phyloP scores from a whole-genome alignment of 2,113 vertebrate species.

The Eolophus roseicapilla region DNA sequence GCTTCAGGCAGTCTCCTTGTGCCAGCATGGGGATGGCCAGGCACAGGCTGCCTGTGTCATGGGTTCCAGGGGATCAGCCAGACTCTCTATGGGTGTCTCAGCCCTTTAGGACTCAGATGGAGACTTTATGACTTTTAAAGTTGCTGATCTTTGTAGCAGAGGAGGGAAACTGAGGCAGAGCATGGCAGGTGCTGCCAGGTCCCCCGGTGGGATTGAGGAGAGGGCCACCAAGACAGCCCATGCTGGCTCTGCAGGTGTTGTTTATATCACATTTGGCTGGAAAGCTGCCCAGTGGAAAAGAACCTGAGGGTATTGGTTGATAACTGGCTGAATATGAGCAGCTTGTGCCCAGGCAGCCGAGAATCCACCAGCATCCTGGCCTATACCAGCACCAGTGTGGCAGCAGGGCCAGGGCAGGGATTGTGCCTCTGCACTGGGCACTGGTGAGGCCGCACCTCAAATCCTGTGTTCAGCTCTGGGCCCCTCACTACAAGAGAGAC shows the following conservation, averaged over 20 bases:
- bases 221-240: rapidly evolving
- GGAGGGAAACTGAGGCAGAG: background rate
- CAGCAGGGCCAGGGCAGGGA: background rate
- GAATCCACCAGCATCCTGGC: background rate
- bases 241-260: background rate
- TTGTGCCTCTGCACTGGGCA: background rate
- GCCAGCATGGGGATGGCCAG: rapidly evolving
- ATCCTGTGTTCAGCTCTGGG: too few relatives aligned
- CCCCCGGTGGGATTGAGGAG: background rate
- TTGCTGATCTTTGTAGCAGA: background rate
- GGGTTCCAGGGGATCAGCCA: background rate
- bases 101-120: background rate
- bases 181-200: rapidly evolving
- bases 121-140: background rate
- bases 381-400: background rate
- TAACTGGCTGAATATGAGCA: background rate
- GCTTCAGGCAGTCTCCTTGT: background rate
- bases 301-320: background rate
- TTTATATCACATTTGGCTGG: background rate
- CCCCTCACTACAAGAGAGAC: too few relatives aligned
- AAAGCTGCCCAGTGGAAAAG: background rate
- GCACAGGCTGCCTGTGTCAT: background rate
- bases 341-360: background rate
- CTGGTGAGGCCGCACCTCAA: background rate
- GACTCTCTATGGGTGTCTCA: background rate